Evolutionary conservation across 2,888 invertebrate species (phyloP).

Genomic region (Napeogenes inachia): DNA sequence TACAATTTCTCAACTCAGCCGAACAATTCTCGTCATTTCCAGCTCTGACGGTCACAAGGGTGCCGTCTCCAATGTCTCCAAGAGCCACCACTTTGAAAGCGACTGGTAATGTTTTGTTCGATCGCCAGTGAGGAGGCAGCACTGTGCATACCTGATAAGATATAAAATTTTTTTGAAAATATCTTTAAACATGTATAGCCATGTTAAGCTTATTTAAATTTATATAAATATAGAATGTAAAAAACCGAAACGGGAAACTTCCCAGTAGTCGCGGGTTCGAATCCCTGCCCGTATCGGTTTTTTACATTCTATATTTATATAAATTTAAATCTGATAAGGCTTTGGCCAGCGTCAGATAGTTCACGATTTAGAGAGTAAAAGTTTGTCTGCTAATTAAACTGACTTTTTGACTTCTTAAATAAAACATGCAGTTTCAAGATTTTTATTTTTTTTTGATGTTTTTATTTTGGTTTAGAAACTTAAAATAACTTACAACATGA

Average conservation of each 20-base stretch:
- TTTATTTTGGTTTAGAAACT: neutral
- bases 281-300: no score
- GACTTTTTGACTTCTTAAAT: no score
- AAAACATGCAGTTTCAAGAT: neutral
- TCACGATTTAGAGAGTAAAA: no score
- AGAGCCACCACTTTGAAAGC: constrained; percentile 96
- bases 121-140: constrained; percentile 96
- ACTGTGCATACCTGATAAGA: constrained; percentile 84
- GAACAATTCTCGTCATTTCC: constrained; percentile 99
- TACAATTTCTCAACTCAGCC: constrained; percentile 94
- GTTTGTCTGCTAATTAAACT: no score
- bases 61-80: constrained; percentile 95
- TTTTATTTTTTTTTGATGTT: neutral
- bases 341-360: no score
- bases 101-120: constrained; percentile 96
- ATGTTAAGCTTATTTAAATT: no score
- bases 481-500: constrained; percentile 82
- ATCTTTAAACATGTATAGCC: no score
- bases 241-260: no score
- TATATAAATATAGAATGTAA: no score
- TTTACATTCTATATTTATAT: no score
- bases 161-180: no score
- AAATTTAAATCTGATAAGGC: neutral
- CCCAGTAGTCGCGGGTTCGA: no score
- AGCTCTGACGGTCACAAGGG: constrained; percentile 93